phyloP scores from a whole-genome alignment of 1,140 invertebrate species.

The Procambarus virginalis region DNA sequence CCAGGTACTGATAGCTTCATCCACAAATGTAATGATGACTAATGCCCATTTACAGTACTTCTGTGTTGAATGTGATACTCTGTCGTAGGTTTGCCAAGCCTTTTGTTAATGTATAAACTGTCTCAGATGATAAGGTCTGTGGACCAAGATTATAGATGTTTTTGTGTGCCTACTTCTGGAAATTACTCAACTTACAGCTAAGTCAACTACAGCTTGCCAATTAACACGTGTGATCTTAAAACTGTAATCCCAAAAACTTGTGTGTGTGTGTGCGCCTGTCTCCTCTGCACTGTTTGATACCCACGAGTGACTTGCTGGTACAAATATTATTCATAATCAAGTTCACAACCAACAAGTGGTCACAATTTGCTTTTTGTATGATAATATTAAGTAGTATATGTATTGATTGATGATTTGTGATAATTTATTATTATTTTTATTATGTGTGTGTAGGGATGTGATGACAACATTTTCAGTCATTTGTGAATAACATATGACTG shows the following conservation, averaged over 20 bases:
- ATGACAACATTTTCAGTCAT: conserved; percentile 6
- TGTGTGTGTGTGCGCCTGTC: conserved; percentile 26
- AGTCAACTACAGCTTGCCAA: conserved; percentile 41
- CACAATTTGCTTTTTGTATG: conserved; percentile 47
- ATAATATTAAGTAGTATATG: conserved; percentile 32
- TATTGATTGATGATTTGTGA: conserved; percentile 32
- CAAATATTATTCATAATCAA: conserved; percentile 33
- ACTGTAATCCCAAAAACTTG: conserved; percentile 11
- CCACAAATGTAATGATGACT: neutral
- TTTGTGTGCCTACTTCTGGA: conserved; percentile 50
- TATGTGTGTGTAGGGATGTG: conserved; percentile 17
- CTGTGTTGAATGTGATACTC: conserved; percentile 55
- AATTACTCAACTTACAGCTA: conserved; percentile 44
- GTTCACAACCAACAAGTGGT: conserved; percentile 48
- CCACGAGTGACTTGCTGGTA: conserved; percentile 44
- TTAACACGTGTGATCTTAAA: conserved; percentile 20
- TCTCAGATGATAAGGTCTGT: conserved; percentile 41
- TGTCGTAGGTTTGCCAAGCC: conserved; percentile 41
- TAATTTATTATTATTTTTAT: conserved; percentile 2
- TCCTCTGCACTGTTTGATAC: conserved; percentile 44
- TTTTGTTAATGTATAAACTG: conserved; percentile 34
- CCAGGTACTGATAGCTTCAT: neutral
- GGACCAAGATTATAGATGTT: conserved; percentile 47
- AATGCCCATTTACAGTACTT: conserved; percentile 12
- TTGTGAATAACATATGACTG: neutral